Conservation (phyloP, 2,888 invertebrate species). For the Dichetophora obliterata region DNA sequence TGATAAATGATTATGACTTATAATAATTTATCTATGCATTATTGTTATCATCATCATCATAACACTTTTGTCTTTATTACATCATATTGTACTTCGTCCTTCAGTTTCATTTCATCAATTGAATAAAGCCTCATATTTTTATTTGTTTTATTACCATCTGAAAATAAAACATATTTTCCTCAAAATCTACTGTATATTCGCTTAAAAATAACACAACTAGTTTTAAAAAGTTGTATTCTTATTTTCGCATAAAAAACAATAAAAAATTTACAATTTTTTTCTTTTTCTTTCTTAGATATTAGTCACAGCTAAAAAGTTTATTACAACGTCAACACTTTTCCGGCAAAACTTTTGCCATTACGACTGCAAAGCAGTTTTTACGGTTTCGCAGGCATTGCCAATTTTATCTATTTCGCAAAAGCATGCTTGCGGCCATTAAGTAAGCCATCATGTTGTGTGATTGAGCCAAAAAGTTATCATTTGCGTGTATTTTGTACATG, state of each 20-base stretch:
- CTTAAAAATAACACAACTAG: neutral
- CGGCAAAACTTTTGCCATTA: slow-evolving; percentile 29
- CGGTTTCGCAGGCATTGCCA: neutral
- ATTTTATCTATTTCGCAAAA: slow-evolving; percentile 8
- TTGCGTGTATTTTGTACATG: slow-evolving; percentile 31
- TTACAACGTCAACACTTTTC: slow-evolving; percentile 43
- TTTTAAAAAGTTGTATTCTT: too few relatives aligned
- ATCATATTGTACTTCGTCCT: too few relatives aligned
- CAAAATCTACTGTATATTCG: neutral
- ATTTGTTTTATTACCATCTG: too few relatives aligned
- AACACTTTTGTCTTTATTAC: too few relatives aligned
- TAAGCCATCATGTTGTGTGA: slow-evolving; percentile 35
- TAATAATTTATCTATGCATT: too few relatives aligned
- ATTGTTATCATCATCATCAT: too few relatives aligned
- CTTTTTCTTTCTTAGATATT: neutral
- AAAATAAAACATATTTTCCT: neutral
- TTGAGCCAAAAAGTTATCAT: slow-evolving; percentile 43
- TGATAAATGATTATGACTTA: too few relatives aligned
- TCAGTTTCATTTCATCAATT: too few relatives aligned
- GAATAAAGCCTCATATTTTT: too few relatives aligned
- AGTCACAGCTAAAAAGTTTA: slow-evolving; percentile 26
- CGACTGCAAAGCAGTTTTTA: slow-evolving; percentile 1
- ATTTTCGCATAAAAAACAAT: too few relatives aligned
- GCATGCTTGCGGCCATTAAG: slow-evolving; percentile 23
- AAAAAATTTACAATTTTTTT: neutral